phyloP scores from a whole-genome alignment of 2,113 vertebrate genomes.

The Cynocephalus volans region DNA sequence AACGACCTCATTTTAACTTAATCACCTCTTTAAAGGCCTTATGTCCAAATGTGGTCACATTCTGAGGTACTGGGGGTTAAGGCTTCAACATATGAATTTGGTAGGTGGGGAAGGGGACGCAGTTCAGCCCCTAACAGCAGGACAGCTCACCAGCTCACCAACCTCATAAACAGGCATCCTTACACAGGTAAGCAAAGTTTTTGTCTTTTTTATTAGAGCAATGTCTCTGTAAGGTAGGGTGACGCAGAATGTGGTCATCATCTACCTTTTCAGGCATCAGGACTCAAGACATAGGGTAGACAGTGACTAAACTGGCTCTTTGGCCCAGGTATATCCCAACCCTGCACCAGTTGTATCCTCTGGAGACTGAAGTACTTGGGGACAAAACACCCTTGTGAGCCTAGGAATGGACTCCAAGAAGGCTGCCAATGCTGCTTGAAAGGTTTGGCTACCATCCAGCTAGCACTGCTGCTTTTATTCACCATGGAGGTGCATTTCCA shows the following conservation, averaged over 20 bases:
- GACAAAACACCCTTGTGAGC: constrained; percentile 26
- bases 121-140: neutral
- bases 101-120: no score
- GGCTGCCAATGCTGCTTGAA: neutral
- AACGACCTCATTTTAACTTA: neutral
- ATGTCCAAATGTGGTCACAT: neutral
- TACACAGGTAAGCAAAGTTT: neutral
- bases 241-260: neutral
- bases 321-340: neutral
- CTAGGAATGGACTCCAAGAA: constrained; percentile 55
- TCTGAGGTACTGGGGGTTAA: neutral
- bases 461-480: neutral
- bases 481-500: constrained; percentile 60
- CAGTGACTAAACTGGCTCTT: neutral
- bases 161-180: neutral
- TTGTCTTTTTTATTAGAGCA: neutral
- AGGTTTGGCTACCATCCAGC: neutral
- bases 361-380: neutral
- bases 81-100: neutral
- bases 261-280: neutral
- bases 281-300: neutral
- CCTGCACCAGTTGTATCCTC: neutral
- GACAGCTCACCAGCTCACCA: neutral
- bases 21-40: neutral
- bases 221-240: neutral